Evolutionary conservation across 2,888 invertebrate species (phyloP).

Genomic region (Tipula unca): DNA sequence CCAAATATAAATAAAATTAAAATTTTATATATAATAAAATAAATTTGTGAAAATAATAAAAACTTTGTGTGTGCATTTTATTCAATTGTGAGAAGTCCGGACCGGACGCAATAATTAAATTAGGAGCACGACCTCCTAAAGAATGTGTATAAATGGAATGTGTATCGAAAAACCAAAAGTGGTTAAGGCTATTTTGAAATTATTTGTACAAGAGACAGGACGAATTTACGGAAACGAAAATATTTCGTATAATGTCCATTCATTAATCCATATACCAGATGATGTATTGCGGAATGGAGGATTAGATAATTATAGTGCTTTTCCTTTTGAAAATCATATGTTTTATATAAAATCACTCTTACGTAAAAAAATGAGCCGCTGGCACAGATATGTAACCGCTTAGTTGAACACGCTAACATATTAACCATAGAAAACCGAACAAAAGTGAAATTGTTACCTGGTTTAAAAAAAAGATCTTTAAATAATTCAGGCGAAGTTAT

Average conservation of each 20-base stretch:
- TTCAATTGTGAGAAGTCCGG: too few species aligned
- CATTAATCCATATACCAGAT: constrained; percentile 27
- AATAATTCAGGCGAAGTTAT: background rate
- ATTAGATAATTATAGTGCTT: constrained; percentile 28
- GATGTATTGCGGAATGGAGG: constrained; percentile 25
- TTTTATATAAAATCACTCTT: constrained; percentile 21
- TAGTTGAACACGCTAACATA: background rate
- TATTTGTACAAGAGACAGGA: constrained; percentile 26
- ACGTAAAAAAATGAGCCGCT: too few species aligned
- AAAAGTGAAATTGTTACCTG: background rate
- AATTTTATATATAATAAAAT: too few species aligned
- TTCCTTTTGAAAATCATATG: constrained; percentile 27
- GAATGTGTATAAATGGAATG: constrained; percentile 25
- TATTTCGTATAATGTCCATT: constrained; percentile 28
- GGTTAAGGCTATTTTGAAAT: constrained; percentile 23
- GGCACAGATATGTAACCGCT: too few species aligned
- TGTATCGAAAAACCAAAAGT: constrained; percentile 16
- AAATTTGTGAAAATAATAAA: too few species aligned
- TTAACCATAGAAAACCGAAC: background rate
- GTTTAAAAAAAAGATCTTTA: constrained; percentile 17
- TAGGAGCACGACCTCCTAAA: too few species aligned
- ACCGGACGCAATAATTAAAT: too few species aligned
- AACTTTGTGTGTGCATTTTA: too few species aligned
- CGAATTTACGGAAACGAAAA: constrained; percentile 26
- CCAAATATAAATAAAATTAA: too few species aligned